Evolutionary conservation across 1,140 invertebrate genomes (phyloP).

Genomic region (Melanaphis sacchari): DNA sequence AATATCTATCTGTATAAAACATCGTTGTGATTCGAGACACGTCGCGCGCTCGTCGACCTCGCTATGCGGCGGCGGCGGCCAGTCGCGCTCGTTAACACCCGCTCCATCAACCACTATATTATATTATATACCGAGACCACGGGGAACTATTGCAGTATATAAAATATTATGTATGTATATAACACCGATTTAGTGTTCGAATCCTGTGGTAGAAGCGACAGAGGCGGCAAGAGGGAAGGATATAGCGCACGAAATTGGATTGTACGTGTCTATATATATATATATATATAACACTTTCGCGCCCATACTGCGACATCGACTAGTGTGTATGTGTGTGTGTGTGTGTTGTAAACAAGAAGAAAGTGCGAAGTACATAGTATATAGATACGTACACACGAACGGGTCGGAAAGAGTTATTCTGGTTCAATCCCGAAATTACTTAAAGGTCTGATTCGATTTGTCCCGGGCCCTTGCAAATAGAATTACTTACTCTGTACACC

Average conservation of each 20-base stretch:
- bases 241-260: background rate
- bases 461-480: background rate
- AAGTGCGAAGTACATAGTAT: background rate
- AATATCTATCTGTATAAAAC: background rate
- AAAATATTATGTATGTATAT: background rate
- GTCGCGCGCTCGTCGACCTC: background rate
- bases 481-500: constrained; percentile 10
- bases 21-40: constrained; percentile 14
- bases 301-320: background rate
- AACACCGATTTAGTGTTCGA: constrained; percentile 13
- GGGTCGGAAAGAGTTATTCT: constrained; percentile 32
- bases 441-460: constrained; percentile 44
- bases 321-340: background rate
- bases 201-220: background rate
- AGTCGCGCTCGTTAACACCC: constrained; percentile 21
- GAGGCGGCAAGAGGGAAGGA: background rate
- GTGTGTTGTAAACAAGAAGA: background rate
- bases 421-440: constrained; percentile 34
- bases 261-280: background rate
- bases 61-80: background rate
- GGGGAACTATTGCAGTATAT: background rate
- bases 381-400: background rate
- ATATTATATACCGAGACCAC: background rate
- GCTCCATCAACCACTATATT: background rate
- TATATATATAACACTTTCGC: background rate